phyloP scores from a whole-genome alignment of 2,888 invertebrate genomes.

The Dascillus cervinus region DNA sequence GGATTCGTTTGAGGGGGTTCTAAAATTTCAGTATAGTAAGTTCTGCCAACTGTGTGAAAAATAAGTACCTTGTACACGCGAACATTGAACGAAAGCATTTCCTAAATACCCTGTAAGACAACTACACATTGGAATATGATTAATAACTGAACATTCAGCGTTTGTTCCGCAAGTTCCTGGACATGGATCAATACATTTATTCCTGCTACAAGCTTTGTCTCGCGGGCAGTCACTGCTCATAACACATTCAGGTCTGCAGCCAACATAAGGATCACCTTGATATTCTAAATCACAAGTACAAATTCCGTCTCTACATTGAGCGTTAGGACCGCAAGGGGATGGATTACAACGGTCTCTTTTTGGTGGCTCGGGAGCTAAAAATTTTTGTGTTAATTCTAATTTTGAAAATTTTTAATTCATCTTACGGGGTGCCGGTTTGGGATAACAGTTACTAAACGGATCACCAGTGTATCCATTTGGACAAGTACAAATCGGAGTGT shows the following conservation, averaged over 20 bases:
- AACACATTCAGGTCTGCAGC: constrained; percentile 64
- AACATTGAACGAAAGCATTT: constrained; percentile 62
- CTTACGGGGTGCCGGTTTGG: constrained; percentile 35
- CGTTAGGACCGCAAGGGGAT: constrained; percentile 66
- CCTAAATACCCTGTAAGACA: constrained; percentile 54
- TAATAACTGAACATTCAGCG: constrained; percentile 64
- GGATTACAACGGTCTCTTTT: constrained; percentile 57
- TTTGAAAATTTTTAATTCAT: constrained; percentile 21
- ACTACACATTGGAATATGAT: constrained; percentile 64
- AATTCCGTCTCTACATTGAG: constrained; percentile 58
- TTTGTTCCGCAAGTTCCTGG: constrained; percentile 63
- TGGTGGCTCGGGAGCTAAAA: constrained; percentile 26
- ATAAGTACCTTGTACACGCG: constrained; percentile 42
- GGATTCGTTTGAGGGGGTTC: too few relatives aligned
- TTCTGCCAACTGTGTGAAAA: constrained; percentile 1
- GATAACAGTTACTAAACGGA: constrained; percentile 45
- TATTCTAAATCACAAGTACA: constrained; percentile 61
- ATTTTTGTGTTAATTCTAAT: constrained; percentile 5
- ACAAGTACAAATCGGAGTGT: constrained; percentile 60
- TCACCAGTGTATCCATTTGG: constrained; percentile 55
- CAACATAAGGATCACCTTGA: constrained; percentile 61
- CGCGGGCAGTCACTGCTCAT: constrained; percentile 60
- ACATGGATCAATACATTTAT: constrained; percentile 67
- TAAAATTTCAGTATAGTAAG: neutral
- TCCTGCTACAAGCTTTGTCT: constrained; percentile 60